A percentile compares a stretch with the other conserved stretches of the same genome.
phyloP scores from a whole-genome alignment of 1,140 invertebrate genomes.

The Brachionus calyciflorus region DNA sequence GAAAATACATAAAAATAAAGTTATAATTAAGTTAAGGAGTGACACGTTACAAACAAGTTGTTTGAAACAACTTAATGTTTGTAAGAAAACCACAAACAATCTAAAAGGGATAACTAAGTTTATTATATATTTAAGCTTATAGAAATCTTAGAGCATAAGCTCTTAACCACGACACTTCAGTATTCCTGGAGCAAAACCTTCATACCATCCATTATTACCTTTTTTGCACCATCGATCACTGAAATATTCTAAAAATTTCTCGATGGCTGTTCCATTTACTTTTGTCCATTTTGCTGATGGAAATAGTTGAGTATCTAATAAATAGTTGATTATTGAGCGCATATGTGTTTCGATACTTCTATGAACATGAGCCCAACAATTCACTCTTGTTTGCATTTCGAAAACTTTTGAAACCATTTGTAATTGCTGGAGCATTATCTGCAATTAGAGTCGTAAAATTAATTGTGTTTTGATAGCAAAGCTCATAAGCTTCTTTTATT shows the following conservation, averaged over 20 bases:
- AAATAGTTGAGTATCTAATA: background rate
- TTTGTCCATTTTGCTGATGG: background rate
- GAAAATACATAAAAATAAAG: too few species aligned
- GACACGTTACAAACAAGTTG: too few species aligned
- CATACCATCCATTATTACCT: constrained; percentile 15
- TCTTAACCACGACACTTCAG: too few species aligned
- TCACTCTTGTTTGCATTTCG: background rate
- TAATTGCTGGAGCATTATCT: background rate
- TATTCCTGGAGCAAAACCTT: constrained; percentile 6
- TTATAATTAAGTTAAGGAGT: too few species aligned
- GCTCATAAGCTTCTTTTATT: background rate
- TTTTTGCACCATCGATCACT: background rate
- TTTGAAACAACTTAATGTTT: too few species aligned
- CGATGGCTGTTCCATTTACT: background rate
- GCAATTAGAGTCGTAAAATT: background rate
- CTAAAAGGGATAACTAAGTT: too few species aligned
- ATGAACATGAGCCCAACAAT: constrained; percentile 5
- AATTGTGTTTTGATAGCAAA: background rate
- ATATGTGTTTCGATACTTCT: background rate
- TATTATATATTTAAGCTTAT: too few species aligned
- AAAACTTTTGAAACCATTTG: constrained; percentile 1
- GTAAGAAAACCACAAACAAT: too few species aligned
- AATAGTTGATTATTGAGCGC: background rate
- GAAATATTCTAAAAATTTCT: constrained; percentile 13
- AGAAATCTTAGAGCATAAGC: too few species aligned